Conservation (phyloP, 2,888 invertebrate species). For the Bruchidius siliquastri region DNA sequence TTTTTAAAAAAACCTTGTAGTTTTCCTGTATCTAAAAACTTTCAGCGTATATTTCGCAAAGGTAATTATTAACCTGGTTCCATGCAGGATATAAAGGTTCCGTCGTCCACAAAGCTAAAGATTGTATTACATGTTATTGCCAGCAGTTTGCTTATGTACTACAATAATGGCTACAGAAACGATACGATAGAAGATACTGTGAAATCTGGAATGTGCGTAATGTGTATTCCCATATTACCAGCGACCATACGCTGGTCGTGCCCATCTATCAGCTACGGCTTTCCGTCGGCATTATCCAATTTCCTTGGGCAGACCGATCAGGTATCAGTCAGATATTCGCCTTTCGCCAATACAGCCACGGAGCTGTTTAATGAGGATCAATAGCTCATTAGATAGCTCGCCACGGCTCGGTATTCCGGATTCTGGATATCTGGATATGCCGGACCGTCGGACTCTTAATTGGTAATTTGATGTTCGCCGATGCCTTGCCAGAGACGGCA, state of each 20-base stretch:
- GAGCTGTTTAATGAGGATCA: slow-evolving; percentile 39
- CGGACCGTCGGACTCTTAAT: slow-evolving; percentile 35
- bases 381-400: slow-evolving; percentile 43
- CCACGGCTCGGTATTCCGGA: background rate
- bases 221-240: background rate
- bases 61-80: no score
- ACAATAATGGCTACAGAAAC: no score
- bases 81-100: no score
- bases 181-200: no score
- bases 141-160: no score
- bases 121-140: no score
- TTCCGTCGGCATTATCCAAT: background rate
- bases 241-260: background rate
- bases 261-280: background rate
- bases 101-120: no score
- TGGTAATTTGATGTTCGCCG: slow-evolving; percentile 45
- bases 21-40: no score
- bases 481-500: background rate
- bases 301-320: background rate
- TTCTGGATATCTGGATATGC: background rate
- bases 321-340: background rate
- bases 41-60: no score
- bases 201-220: no score
- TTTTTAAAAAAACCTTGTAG: no score
- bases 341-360: background rate